Conservation (phyloP, 1,140 invertebrate species). For the Drosophila funebris region DNA sequence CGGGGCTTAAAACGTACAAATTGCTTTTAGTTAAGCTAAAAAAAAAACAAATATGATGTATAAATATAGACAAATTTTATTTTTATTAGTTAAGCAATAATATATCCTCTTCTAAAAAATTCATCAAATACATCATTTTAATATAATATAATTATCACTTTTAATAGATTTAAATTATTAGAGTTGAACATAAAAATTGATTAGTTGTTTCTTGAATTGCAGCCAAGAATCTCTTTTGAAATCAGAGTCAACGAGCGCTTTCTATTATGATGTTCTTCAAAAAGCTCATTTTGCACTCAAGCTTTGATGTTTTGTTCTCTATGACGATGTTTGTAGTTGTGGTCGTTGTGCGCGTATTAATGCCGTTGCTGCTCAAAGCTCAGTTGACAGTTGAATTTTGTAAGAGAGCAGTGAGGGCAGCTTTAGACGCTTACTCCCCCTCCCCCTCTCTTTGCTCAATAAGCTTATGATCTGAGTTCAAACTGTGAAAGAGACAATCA, state of each 20-base stretch:
- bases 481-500: conserved; percentile 7
- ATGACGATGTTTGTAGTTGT: not conserved
- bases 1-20: conserved; percentile 12
- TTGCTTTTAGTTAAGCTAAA: not conserved
- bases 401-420: not conserved
- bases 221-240: not conserved
- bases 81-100: no score
- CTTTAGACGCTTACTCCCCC: not conserved
- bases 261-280: not conserved
- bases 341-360: not conserved
- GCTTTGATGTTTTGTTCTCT: not conserved
- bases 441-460: not conserved
- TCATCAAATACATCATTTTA: no score
- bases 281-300: not conserved
- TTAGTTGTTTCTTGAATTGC: not conserved
- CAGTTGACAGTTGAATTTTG: conserved; percentile 8
- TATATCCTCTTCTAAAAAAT: no score
- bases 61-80: no score
- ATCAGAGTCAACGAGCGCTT: not conserved
- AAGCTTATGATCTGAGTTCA: conserved; percentile 13
- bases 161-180: no score
- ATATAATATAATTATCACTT: no score
- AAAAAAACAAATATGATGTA: no score
- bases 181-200: no score
- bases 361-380: conserved; percentile 10